Conservation (phyloP, 1,140 invertebrate species). For the Temnothorax curvispinosus region DNA sequence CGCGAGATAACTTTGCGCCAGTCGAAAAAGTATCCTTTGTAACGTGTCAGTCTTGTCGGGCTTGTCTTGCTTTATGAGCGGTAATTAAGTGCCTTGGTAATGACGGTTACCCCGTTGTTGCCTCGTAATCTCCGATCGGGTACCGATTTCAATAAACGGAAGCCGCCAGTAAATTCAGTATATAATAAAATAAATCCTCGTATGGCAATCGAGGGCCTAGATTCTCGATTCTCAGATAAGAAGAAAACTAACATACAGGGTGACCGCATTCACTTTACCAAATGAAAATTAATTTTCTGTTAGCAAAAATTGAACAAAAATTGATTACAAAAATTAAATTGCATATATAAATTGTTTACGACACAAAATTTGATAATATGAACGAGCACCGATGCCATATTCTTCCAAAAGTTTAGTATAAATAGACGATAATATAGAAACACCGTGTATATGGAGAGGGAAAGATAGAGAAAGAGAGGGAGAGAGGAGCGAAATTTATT, state of each 20-base stretch:
- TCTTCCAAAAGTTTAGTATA: not conserved
- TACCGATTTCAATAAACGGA: constrained; percentile 69
- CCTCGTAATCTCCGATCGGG: constrained; percentile 58
- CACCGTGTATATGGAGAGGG: constrained; percentile 37
- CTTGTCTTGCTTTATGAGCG: constrained; percentile 18
- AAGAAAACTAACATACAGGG: constrained; percentile 7
- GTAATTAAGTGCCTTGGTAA: constrained; percentile 31
- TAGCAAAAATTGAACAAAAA: not conserved
- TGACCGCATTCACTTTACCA: not conserved
- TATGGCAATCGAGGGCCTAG: not conserved
- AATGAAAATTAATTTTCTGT: not conserved
- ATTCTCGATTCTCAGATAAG: constrained; percentile 57
- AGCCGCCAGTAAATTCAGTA: constrained; percentile 72
- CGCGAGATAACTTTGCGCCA: constrained; percentile 11
- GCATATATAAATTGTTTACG: not conserved
- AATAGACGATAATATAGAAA: not conserved
- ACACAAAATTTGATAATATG: not conserved
- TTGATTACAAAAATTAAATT: not conserved
- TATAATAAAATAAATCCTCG: constrained; percentile 75
- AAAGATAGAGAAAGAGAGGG: constrained; percentile 21
- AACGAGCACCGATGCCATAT: not conserved
- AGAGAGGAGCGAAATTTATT: constrained; percentile 67
- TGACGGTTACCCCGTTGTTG: constrained; percentile 49
- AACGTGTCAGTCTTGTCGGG: not conserved
- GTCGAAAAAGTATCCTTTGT: constrained; percentile 10